These are phyloP conservation scores for Melikaiella ostensackeni DNA, from an alignment of 2,888 invertebrate species.

Conservation along the genomic window DNA sequence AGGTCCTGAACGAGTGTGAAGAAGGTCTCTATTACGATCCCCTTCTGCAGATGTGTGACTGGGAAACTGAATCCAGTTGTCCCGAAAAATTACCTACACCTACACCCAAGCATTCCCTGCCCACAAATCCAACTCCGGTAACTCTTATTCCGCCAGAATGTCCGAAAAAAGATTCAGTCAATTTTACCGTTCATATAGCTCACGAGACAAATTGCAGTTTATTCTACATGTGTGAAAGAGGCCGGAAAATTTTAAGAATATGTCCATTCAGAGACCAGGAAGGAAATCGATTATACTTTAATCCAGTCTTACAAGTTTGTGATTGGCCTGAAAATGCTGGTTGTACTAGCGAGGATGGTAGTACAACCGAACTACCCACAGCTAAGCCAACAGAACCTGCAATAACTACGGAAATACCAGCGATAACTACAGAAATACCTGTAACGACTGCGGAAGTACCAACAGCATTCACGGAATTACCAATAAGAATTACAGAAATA, in stretches of 20 bases:
- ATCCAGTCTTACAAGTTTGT: constrained; percentile 19
- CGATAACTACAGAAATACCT: background rate
- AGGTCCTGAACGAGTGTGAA: constrained; percentile 51
- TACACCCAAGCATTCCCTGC: background rate
- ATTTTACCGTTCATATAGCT: constrained; percentile 52
- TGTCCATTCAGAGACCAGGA: constrained; percentile 48
- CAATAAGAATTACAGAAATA: background rate
- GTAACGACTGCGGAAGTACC: too few species aligned
- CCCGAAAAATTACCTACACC: background rate
- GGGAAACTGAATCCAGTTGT: constrained; percentile 39
- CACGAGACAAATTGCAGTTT: constrained; percentile 61
- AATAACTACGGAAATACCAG: background rate
- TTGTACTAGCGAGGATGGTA: background rate
- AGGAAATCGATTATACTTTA: constrained; percentile 53
- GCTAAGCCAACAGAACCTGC: constrained; percentile 24
- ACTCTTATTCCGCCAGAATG: constrained; percentile 50
- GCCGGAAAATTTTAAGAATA: constrained; percentile 50
- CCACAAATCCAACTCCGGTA: constrained; percentile 32
- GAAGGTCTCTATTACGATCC: constrained; percentile 52
- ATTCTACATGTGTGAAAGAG: constrained; percentile 31
- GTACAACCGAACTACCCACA: background rate
- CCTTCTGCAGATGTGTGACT: constrained; percentile 45
- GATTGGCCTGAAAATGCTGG: constrained; percentile 41
- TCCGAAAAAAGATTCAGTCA: constrained; percentile 50
- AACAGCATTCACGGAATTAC: background rate